These are phyloP conservation scores for Arvicanthis niloticus DNA, from an alignment of 2,113 vertebrate genomes.

Conservation along the genomic window DNA sequence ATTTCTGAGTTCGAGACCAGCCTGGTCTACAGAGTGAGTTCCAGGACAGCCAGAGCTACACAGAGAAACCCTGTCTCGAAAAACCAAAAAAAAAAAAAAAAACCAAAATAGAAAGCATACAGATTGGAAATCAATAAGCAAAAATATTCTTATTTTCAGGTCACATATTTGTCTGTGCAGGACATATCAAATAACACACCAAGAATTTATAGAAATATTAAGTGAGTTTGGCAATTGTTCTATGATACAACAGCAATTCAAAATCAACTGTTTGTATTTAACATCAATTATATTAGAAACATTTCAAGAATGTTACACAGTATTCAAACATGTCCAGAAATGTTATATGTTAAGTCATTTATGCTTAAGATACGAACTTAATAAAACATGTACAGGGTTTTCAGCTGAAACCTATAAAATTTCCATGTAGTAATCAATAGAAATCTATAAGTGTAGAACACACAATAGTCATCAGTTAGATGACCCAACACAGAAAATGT, in stretches of 20 bases:
- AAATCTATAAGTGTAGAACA: background rate
- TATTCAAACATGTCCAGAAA: background rate
- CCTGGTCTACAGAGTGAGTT: too few species aligned
- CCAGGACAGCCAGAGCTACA: too few species aligned
- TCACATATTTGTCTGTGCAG: background rate
- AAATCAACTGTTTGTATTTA: background rate
- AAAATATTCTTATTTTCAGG: background rate
- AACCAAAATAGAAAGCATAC: background rate
- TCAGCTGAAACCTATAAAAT: background rate
- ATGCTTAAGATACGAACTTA: background rate
- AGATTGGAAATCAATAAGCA: background rate
- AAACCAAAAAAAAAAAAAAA: too few species aligned
- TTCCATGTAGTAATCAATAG: background rate
- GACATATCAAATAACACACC: background rate
- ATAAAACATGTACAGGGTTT: background rate
- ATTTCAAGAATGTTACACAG: background rate
- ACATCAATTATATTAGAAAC: background rate
- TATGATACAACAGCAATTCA: background rate
- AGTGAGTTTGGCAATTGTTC: background rate
- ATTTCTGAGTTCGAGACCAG: too few species aligned
- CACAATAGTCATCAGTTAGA: background rate
- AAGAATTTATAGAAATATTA: background rate
- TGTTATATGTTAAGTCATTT: background rate
- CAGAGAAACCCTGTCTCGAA: too few species aligned
- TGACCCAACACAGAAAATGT: background rate